Evolutionary conservation across 2,888 invertebrate genomes (phyloP).

Genomic region (Polietes domitor): DNA sequence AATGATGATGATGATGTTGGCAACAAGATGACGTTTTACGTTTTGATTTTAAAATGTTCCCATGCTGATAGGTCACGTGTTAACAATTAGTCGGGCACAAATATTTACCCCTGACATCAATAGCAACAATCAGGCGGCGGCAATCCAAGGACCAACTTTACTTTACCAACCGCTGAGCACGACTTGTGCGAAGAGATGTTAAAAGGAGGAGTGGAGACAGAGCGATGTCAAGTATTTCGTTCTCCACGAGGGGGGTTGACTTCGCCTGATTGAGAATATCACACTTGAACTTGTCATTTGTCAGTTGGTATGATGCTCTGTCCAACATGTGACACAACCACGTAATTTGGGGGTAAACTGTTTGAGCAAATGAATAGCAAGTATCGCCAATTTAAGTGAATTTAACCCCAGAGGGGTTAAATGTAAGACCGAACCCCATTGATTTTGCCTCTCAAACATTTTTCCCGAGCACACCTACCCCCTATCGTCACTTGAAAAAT

Average conservation of each 20-base stretch:
- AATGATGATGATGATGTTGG: neutral
- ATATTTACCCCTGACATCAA: conserved; percentile 67
- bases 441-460: too few species aligned
- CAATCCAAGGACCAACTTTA: conserved; percentile 13
- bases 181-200: neutral
- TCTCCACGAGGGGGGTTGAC: neutral
- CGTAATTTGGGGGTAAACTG: conserved; percentile 15
- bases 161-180: conserved; percentile 39
- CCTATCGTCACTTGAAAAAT: too few species aligned
- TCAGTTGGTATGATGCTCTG: conserved; percentile 52
- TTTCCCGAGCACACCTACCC: too few species aligned
- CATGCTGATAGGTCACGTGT: conserved; percentile 78
- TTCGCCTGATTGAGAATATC: conserved; percentile 35
- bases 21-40: conserved; percentile 34
- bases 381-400: too few species aligned
- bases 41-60: conserved; percentile 64
- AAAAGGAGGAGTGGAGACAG: too few species aligned
- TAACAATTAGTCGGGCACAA: conserved; percentile 76
- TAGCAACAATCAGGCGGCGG: conserved; percentile 38
- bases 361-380: too few species aligned
- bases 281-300: conserved; percentile 61
- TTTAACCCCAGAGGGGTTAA: too few species aligned
- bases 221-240: neutral
- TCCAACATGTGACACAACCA: conserved; percentile 1
- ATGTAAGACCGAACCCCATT: too few species aligned